Percentiles rank a stretch among this genome's conserved stretches.
phyloP scores from a whole-genome alignment of 2,888 invertebrate genomes.

The Trachelus troglodyta region DNA sequence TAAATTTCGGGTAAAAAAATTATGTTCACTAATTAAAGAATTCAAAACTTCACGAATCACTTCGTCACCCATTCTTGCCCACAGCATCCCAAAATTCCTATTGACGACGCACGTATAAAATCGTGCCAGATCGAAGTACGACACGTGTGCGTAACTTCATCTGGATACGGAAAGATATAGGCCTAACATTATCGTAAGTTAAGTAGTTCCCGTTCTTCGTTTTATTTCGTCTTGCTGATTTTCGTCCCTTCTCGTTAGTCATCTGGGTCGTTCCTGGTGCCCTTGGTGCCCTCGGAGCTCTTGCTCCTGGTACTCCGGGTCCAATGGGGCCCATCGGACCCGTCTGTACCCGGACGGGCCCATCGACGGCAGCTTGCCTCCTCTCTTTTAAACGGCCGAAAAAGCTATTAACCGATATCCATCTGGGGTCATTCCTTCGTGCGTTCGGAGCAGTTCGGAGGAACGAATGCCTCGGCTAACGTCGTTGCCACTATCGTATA shows the following conservation, averaged over 20 bases:
- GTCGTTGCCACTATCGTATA: conserved; percentile 43
- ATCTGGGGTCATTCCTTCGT: conserved; percentile 58
- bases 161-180: conserved; percentile 24
- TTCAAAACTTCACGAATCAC: neutral
- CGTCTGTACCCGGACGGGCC: conserved; percentile 10
- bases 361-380: conserved; percentile 35
- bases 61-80: neutral
- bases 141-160: conserved; percentile 16
- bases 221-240: neutral
- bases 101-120: neutral
- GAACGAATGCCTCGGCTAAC: conserved; percentile 5
- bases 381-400: conserved; percentile 42
- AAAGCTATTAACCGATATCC: conserved; percentile 62
- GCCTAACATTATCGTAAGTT: conserved; percentile 40
- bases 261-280: neutral
- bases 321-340: neutral
- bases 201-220: conserved; percentile 36
- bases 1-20: neutral
- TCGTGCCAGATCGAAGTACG: conserved; percentile 22
- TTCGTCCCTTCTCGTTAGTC: neutral
- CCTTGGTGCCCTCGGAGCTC: neutral
- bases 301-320: neutral
- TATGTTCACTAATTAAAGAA: neutral
- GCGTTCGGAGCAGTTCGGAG: conserved; percentile 24
- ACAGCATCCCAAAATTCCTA: neutral